Evolutionary conservation across 2,797 vertebrate species (phyloP), one percentile per base, ranked within the genome.

Genomic region (Acrocephalus scirpaceus): DNA sequence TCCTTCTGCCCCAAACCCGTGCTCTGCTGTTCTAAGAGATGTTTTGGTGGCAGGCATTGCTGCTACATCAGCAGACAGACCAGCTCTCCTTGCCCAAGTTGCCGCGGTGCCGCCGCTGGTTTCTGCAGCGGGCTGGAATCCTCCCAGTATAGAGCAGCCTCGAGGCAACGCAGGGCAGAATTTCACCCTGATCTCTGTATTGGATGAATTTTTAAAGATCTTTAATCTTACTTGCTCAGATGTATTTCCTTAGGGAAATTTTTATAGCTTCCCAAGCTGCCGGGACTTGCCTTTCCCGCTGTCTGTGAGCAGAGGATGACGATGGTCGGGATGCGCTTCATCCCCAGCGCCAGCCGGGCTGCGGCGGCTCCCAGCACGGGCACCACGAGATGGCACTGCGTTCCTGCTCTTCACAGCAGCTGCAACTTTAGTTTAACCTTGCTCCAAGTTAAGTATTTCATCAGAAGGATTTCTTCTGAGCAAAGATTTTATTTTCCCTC

Each of bases 361-460:
- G 77, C 14, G 6, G 21, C 3, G 54, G 60, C 72, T 45, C 40
- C 51, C 60, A 7, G 76, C 62, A 0, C 71, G 74, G 2, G 2
- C 50, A 90, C 98, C 98, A 98, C 98, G 91, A 98, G 98, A 97
- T 98, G 98, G 98, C 98, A 98, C 95, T 97, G 97, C 94, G 45
- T 16, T 56, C 96, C 96, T 93, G 91, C 94, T 76, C 80, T 98
- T 96, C 47, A 4, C 64, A 86, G 65, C 93, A 3, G 50, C 65
- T 9, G 8, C 92, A 60, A 27, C 92, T 90, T 78, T 4, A 13
- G 5, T 62, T 86, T 70, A 85, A 91, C 78, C 86, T 96, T 93
- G 92, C 66, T 91, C 69, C 17, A 5, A 95, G 79, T 66, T 73
- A 67, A 93, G 89, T 48, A 56, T 95, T 97, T 93, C 84, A 93